Evolutionary conservation across 2,113 vertebrate genomes (phyloP), one percentile per base, ranked within the genome.

Genomic region (Brachyhypopomus gauderio): DNA sequence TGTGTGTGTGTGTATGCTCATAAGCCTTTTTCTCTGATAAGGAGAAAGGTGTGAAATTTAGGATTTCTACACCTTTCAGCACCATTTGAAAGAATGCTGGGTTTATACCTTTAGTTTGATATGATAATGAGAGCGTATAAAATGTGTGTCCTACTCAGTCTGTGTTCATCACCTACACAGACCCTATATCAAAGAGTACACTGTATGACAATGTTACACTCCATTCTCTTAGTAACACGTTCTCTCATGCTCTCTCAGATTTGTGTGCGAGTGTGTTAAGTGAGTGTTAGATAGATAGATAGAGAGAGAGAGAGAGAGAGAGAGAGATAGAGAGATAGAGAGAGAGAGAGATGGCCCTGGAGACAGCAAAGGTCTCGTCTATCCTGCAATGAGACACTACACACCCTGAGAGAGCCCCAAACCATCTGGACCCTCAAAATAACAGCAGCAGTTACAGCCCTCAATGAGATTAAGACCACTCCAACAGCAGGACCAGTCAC

Each of bases 361-460:
- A 82, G 78, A 80, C 73, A 77, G 73, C 41, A 64, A 64, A 72
- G 80, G 79, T 64, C 80, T 82, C 85, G 80, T 86, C 81, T 85
- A 67, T 85, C 83, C 83, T 86, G 83, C 80, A 86, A 84, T 41
- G 81, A 77, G 83, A 86, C 83, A 82, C 85, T 72, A 38, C 69
- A 76, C 77, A 77, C 67, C 85, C 73, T 80, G 48, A 83, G 78
- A 83, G 85, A 83, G 41, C 66, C 36, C 23, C 45, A 80, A 85
- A 82, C 83, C 85, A 83, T 87, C 85, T 87, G 84, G 84, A 77
- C 77, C 12, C 77, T 83, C 70, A 38, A 36, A 78, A 66, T 22
- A 76, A 63, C 34, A 55, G 11, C 55, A 60, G 80, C 20, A 30
- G 60, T 36, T 56, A 69, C 73, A 48, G 3, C 4, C 6, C 48